phyloP scores from a whole-genome alignment of 2,888 invertebrate genomes.

The Chymomyza fuscimana region DNA sequence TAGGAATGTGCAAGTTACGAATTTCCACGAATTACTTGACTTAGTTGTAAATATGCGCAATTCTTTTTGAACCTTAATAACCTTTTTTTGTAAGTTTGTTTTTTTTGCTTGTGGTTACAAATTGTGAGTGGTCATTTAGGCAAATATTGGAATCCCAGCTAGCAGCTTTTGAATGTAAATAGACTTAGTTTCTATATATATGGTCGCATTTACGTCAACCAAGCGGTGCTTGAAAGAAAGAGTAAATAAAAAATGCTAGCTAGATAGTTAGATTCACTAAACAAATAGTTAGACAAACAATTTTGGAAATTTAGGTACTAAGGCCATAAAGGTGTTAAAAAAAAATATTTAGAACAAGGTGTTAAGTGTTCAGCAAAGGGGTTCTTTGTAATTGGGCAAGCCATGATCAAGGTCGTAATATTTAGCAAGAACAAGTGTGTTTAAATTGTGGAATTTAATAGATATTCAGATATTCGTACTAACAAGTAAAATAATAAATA shows the following conservation, averaged over 20 bases:
- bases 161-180: background rate
- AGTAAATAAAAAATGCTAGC: background rate
- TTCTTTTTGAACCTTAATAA: background rate
- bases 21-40: background rate
- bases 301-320: background rate
- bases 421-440: constrained; percentile 3
- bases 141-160: background rate
- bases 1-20: too few species aligned
- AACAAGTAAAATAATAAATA: background rate
- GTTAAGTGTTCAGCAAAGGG: background rate
- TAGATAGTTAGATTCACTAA: background rate
- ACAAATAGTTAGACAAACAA: too few species aligned
- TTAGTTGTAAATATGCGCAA: background rate
- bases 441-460: background rate
- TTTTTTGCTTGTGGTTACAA: background rate
- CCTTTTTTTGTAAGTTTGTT: background rate
- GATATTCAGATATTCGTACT: background rate
- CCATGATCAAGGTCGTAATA: background rate
- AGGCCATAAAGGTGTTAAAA: background rate
- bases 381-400: background rate
- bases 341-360: background rate
- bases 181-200: background rate
- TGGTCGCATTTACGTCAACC: background rate
- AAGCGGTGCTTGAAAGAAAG: background rate
- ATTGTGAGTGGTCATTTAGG: background rate